Base-by-base conservation (phyloP, 2,888 invertebrate genomes). In the Caenorhabditis parvicauda region DNA sequence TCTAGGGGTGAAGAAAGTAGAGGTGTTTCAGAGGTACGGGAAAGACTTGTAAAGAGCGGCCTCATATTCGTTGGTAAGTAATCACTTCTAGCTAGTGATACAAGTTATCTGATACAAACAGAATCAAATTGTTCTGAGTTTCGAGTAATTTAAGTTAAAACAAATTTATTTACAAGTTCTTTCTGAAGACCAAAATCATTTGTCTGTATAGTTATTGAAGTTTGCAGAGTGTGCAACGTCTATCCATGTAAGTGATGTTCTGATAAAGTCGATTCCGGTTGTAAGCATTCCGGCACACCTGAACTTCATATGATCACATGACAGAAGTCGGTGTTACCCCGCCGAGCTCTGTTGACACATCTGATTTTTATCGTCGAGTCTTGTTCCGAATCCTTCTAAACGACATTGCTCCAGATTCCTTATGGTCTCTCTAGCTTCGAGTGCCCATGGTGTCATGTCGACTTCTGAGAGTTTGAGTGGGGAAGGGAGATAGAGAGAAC, bases 291-390 rank as follows among this genome's bases (percentile, higher is more conserved):
- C 59, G 32, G 53, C 59, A 35, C 64, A 64, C 5, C 49, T 46
- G 29, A 46, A 46, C 25, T 25, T 14, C n/a, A 6, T 9, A 21
- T 14, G 25, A 44, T 24, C 9, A 24, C 14, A 14, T 9, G n/a
- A 17, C 9, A n/a, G 19, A 32, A n/a, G n/a, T 17, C n/a, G 6
- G 12, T 17, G 46, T 22, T 9, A 54, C 54, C 65, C 65, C 2
- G 65, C 41, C 6, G 60, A 50, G 43, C 59, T 59, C 22, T 65
- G 65, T 27, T 65, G 65, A 27, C 65, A 65, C 56, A 65, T 65
- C 44, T 65, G 51, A 37, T 65, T 65, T 17, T 39, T 24, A 38
- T 56, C 65, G 35, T 55, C 51, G 2, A 65, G 44, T 1, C 25
- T 43, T 6, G 39, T 41, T 9, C 65, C 65, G 37, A 65, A 65